Percentiles rank a stretch among this genome's conserved stretches.
Evolutionary conservation across 2,888 invertebrate species (phyloP).

Genomic region (Catotricha subobsoleta): DNA sequence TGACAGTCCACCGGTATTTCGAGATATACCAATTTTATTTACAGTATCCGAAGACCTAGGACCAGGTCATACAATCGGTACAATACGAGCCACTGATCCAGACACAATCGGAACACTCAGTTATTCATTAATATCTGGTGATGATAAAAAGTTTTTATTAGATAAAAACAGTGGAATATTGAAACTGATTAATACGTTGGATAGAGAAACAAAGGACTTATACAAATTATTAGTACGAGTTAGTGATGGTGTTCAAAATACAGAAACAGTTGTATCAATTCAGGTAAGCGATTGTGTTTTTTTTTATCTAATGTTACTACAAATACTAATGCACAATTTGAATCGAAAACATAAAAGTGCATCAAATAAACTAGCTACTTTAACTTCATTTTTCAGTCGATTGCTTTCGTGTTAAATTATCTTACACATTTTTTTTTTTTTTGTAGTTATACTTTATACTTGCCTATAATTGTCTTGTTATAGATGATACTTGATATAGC

Average conservation of each 20-base stretch:
- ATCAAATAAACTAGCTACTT: too few relatives aligned
- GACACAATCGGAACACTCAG: constrained; percentile 63
- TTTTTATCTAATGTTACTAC: too few relatives aligned
- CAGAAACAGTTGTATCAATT: constrained; percentile 58
- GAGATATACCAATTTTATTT: constrained; percentile 50
- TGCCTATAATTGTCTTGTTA: too few relatives aligned
- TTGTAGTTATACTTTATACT: too few relatives aligned
- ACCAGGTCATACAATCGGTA: constrained; percentile 59
- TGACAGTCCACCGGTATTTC: constrained; percentile 85
- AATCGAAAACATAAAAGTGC: too few relatives aligned
- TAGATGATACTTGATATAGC: too few relatives aligned
- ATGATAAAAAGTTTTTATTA: constrained; percentile 49
- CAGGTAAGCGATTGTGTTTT: constrained; percentile 40
- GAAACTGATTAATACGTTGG: constrained; percentile 57
- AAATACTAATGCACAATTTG: too few relatives aligned
- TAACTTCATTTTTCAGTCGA: too few relatives aligned
- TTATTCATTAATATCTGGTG: constrained; percentile 51
- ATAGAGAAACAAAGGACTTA: constrained; percentile 61
- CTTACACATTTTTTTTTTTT: too few relatives aligned
- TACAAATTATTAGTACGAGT: constrained; percentile 69
- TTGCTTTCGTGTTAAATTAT: too few relatives aligned
- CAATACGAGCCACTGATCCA: constrained; percentile 64
- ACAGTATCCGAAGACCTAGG: constrained; percentile 72
- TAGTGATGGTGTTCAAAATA: constrained; percentile 74
- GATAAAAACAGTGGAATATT: constrained; percentile 55